Evolutionary conservation across 1,140 invertebrate genomes (phyloP).

Genomic region (Drosophila albomicans): DNA sequence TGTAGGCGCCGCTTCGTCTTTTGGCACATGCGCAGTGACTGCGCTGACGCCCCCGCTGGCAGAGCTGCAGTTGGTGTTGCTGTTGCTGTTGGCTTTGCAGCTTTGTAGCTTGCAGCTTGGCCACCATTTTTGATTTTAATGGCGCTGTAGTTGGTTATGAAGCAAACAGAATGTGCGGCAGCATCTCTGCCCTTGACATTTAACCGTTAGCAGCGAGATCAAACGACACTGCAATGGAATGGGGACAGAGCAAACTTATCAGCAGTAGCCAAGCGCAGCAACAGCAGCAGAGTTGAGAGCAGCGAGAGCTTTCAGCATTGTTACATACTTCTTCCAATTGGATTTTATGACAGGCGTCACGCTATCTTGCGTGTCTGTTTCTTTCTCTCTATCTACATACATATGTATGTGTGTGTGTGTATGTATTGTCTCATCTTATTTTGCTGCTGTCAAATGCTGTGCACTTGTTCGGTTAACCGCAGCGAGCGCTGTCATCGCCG

Average conservation of each 20-base stretch:
- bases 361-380: constrained; percentile 27
- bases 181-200: constrained; percentile 58
- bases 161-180: constrained; percentile 68
- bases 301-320: constrained; percentile 22
- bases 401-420: constrained; percentile 3
- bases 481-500: constrained; percentile 76
- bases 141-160: constrained; percentile 76
- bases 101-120: constrained; percentile 74
- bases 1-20: constrained; percentile 47
- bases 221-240: constrained; percentile 1
- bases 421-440: constrained; percentile 13
- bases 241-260: neutral
- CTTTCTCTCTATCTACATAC: neutral
- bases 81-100: constrained; percentile 36
- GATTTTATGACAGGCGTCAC: constrained; percentile 28
- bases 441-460: constrained; percentile 60
- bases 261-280: neutral
- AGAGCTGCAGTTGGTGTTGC: constrained; percentile 20
- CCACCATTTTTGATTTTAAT: constrained; percentile 75
- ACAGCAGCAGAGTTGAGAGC: neutral
- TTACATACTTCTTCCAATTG: constrained; percentile 11
- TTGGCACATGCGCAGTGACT: constrained; percentile 54
- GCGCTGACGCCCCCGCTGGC: constrained; percentile 1
- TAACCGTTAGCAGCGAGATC: constrained; percentile 42
- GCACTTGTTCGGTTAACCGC: constrained; percentile 81